Conservation (phyloP, 1,140 invertebrate genomes). For the Cotesia glomerata region DNA sequence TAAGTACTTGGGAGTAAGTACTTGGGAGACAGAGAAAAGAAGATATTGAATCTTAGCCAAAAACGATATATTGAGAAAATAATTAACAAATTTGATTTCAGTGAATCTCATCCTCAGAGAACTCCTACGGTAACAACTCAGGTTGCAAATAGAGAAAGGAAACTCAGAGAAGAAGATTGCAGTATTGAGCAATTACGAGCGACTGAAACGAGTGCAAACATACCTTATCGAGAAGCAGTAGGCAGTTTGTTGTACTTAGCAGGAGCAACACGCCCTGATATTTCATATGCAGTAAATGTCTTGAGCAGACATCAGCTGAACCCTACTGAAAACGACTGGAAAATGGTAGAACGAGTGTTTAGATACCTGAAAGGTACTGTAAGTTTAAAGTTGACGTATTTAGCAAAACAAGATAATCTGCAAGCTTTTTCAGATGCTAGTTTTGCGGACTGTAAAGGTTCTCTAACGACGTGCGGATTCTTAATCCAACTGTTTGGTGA, state of each 20-base stretch:
- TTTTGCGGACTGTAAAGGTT: slow-evolving; percentile 15
- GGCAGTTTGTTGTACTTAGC: slow-evolving; percentile 49
- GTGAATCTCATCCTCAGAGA: slow-evolving; percentile 12
- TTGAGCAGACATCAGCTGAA: slow-evolving; percentile 40
- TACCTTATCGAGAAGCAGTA: slow-evolving; percentile 43
- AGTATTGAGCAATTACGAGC: slow-evolving; percentile 3
- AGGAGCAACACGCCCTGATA: slow-evolving; percentile 47
- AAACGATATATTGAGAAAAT: slow-evolving; percentile 24
- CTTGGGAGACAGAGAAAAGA: slow-evolving; percentile 22
- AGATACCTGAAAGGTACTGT: slow-evolving; percentile 4
- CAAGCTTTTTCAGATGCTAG: slow-evolving; percentile 15
- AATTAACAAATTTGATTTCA: slow-evolving; percentile 21
- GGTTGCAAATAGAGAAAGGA: slow-evolving; percentile 19
- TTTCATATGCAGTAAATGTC: slow-evolving; percentile 45
- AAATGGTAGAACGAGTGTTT: slow-evolving; percentile 25
- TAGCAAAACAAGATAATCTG: background rate
- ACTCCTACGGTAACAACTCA: slow-evolving; percentile 30
- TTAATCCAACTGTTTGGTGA: slow-evolving; percentile 13
- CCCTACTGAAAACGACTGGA: slow-evolving; percentile 34
- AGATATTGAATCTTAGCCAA: slow-evolving; percentile 15
- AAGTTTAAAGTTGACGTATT: background rate
- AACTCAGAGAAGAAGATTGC: slow-evolving; percentile 5
- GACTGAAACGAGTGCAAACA: slow-evolving; percentile 19
- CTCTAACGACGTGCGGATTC: slow-evolving; percentile 10
- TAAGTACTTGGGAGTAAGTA: too few relatives aligned